Evolutionary conservation across 2,888 invertebrate species (phyloP).

Genomic region (Biston stratarius): DNA sequence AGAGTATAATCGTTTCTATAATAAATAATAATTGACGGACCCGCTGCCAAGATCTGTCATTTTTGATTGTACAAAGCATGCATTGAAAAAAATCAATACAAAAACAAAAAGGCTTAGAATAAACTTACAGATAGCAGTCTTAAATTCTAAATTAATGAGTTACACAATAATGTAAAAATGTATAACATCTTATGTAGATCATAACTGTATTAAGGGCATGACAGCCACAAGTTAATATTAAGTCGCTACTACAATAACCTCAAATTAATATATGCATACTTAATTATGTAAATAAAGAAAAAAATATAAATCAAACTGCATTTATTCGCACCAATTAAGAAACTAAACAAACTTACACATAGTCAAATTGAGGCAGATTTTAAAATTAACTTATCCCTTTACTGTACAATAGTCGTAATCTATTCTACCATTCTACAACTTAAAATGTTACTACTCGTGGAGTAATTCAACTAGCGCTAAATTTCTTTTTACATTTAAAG

Average conservation of each 20-base stretch:
- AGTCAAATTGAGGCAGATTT: neutral
- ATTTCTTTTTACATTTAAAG: neutral
- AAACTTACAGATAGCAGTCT: conserved; percentile 56
- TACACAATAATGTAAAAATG: conserved; percentile 7
- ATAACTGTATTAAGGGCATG: neutral
- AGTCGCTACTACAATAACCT: neutral
- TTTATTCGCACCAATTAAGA: neutral
- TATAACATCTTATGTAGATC: neutral
- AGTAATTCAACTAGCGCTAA: neutral
- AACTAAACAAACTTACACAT: conserved; percentile 1
- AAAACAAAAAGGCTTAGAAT: conserved; percentile 26
- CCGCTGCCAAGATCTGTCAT: too few species aligned
- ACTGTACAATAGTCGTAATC: neutral
- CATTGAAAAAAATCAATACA: conserved; percentile 20
- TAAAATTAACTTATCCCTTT: conserved; percentile 2
- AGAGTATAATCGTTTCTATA: too few species aligned
- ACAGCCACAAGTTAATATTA: neutral
- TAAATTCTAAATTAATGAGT: conserved; percentile 44
- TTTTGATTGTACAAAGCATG: too few species aligned
- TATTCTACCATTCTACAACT: neutral
- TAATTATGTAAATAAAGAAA: neutral
- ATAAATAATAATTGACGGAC: too few species aligned
- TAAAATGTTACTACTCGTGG: neutral
- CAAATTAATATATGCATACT: neutral
- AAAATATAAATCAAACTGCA: neutral